Evolutionary conservation across 2,113 vertebrate species (phyloP), one percentile per base, ranked within the genome.

Genomic region (Xiphorhynchus elegans): DNA sequence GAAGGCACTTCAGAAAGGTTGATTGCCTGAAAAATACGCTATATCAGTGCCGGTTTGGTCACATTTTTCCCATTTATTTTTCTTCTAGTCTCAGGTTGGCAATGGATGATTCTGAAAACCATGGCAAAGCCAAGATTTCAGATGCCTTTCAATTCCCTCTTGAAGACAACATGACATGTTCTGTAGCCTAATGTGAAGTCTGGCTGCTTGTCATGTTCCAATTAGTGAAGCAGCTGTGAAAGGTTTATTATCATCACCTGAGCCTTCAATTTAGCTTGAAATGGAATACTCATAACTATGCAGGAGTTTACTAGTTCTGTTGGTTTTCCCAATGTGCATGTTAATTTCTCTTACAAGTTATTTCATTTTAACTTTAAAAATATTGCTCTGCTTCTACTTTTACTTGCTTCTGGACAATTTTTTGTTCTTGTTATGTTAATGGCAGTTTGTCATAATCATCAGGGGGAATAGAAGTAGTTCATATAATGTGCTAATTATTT

Each of bases 401-500:
- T 83, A 85, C 84, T 52, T 59, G 35, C 21, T 85, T 15, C 31
- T 94, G 68, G 84, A 84, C 35, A 94, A 70, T 72, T 84, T 93
- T 76, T 90, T 89, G 21, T 49, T 92, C 83, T 78, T 75, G 7
- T 9, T 49, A 84, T 80, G n/a, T 89, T 88, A 96, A 94, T 81
- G 56, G 23, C 17, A 78, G 23, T 84, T 96, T 96, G 19, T 93
- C 80, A 92, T 81, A 86, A 75, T 49, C 60, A 81, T 94, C 84
- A 87, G 17, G 64, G 37, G 28, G n/a, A 84, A 79, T 11, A 88
- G 24, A 87, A 94, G 59, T 67, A 84, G 64, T 75, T 94, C 40
- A 15, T 88, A 81, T 93, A 88, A 93, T 92, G 29, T 88, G 39
- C 52, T 86, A 78, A 92, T 91, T 90, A 93, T 90, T 96, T 92